Conservation (phyloP, 2,888 invertebrate genomes). For the Lithophane ornitopus region DNA sequence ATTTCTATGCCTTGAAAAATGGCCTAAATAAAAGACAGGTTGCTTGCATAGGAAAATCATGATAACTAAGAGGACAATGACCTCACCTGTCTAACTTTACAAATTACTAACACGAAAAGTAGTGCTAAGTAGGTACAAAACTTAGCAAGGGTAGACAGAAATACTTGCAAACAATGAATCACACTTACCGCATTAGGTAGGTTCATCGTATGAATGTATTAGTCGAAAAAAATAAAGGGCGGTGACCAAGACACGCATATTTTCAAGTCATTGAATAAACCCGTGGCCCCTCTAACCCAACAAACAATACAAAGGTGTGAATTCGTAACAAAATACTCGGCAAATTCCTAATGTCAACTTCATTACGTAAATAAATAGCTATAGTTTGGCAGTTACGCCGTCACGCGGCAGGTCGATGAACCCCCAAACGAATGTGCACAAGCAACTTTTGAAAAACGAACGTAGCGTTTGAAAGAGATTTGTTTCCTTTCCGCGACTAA, state of each 20-base stretch:
- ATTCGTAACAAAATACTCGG: constrained; percentile 58
- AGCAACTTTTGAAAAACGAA: constrained; percentile 36
- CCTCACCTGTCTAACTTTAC: constrained; percentile 17
- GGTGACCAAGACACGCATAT: constrained; percentile 18
- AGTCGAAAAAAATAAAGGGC: constrained; percentile 8
- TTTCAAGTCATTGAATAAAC: constrained; percentile 11
- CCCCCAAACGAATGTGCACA: constrained; percentile 50
- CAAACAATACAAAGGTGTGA: constrained; percentile 57
- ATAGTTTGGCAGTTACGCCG: constrained; percentile 60
- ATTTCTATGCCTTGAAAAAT: neutral
- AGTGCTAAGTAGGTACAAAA: neutral
- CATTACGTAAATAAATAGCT: constrained; percentile 59
- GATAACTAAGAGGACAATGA: constrained; percentile 21
- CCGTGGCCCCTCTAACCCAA: constrained; percentile 23
- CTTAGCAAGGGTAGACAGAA: neutral
- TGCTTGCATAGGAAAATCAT: constrained; percentile 13
- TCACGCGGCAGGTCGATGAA: constrained; percentile 61
- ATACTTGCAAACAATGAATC: constrained; percentile 15
- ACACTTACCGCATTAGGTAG: neutral
- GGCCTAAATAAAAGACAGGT: constrained; percentile 12
- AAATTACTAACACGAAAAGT: constrained; percentile 4
- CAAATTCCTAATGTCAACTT: constrained; percentile 63
- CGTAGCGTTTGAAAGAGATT: constrained; percentile 32
- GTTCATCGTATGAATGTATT: constrained; percentile 2
- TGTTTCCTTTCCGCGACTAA: constrained; percentile 51